Base-by-base conservation (phyloP, 2,888 invertebrate species). In the Camptogramma bilineatum region DNA sequence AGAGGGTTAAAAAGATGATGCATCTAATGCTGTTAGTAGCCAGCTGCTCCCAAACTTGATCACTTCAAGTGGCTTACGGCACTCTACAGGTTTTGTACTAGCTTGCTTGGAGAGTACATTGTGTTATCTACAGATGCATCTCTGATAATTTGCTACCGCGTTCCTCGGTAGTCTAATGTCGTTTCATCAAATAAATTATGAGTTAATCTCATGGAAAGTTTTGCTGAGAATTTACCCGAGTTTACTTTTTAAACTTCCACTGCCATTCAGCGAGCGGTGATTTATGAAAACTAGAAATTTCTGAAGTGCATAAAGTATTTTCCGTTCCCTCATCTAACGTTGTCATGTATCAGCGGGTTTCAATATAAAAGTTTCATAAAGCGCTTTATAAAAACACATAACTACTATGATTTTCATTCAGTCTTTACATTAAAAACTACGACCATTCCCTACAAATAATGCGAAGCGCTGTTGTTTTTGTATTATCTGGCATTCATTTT, bases 1-100 rank as follows among this genome's bases (percentile, higher is more conserved):
- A 86, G 88, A 83, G 87, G 87, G 85, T 89, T 88, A 88, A 89
- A 90, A 21, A 91, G 88, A 89, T 89, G 87, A 90, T 90, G 88
- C 85, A 89, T 84, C 72, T 65, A 74, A 72, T 70, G 73, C 70
- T 76, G 87, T 87, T 85, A 88, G 84, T 82, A 78, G 77, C 75
- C 91, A 91, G 88, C 86, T 91, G 90, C 81, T 86, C 81, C 81
- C 80, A 70, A 79, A 79, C 70, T 77, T 76, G 77, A 85, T 85
- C 81, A 81, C 76, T 85, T 85, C 82, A 84, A 83, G 83, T 86
- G 81, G 86, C 83, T 86, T 84, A 83, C 83, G 79, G 44, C 50
- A 53, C 56, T 62, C 46, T 34, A 46, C 56, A 53, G 58, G 56
- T 62, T 56, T 31, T 64, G 56, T 52, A 59, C 24, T 17, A 39